Conservation (phyloP, 2,888 invertebrate genomes). For the Scrobipalpa costella region DNA sequence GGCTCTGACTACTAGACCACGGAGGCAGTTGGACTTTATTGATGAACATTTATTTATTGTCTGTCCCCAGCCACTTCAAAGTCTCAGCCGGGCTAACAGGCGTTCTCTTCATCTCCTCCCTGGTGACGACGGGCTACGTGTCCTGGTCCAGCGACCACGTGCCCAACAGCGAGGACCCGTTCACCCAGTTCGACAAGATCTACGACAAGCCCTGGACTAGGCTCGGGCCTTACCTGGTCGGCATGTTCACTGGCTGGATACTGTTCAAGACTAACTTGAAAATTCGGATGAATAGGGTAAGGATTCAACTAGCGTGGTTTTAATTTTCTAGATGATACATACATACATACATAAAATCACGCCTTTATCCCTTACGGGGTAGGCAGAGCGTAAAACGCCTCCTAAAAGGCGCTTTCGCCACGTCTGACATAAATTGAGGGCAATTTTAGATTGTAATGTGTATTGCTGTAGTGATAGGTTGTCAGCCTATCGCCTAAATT, state of each 20-base stretch:
- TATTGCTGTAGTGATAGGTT: too few relatives aligned
- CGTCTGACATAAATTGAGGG: too few relatives aligned
- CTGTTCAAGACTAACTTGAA: slow-evolving; percentile 91
- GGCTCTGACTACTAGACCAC: too few relatives aligned
- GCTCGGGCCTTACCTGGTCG: slow-evolving; percentile 91
- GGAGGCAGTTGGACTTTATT: too few relatives aligned
- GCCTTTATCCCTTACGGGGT: too few relatives aligned
- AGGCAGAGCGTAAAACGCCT: too few relatives aligned
- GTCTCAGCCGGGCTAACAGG: slow-evolving; percentile 84
- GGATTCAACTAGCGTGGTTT: slow-evolving; percentile 26
- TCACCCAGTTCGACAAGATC: slow-evolving; percentile 92
- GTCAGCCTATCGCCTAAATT: too few relatives aligned
- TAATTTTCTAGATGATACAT: too few relatives aligned
- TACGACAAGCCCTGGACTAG: slow-evolving; percentile 95
- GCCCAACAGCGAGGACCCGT: slow-evolving; percentile 89
- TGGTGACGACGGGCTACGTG: slow-evolving; percentile 89
- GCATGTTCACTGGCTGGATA: slow-evolving; percentile 92
- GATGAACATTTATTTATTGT: background rate
- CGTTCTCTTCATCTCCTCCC: slow-evolving; percentile 87
- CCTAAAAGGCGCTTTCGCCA: too few relatives aligned
- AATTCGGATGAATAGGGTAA: slow-evolving; percentile 86
- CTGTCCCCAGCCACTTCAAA: slow-evolving; percentile 85
- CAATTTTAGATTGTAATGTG: too few relatives aligned
- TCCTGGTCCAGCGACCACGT: slow-evolving; percentile 90
- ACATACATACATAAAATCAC: too few relatives aligned